Percentiles rank a stretch among this genome's conserved stretches.
phyloP scores from a whole-genome alignment of 2,797 vertebrate species.

The Sus cebifrons region DNA sequence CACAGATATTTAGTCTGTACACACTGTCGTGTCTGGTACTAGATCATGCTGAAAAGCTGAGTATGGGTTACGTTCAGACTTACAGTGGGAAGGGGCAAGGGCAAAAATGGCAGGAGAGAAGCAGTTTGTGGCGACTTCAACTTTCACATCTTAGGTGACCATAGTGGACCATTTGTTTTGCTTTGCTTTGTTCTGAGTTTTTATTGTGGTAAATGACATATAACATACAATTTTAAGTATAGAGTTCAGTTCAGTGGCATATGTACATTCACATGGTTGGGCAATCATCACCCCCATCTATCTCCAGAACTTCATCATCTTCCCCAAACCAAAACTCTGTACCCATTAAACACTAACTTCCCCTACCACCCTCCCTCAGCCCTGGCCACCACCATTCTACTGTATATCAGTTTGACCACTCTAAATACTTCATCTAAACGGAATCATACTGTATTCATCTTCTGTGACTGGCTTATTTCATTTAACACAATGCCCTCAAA shows the following conservation, averaged over 20 bases:
- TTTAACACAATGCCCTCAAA: neutral
- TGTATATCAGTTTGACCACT: neutral
- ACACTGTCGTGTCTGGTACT: rapidly evolving
- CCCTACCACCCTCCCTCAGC: rapidly evolving
- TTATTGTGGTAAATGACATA: neutral
- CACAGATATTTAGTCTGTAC: neutral
- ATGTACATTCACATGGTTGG: no score
- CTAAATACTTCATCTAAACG: neutral
- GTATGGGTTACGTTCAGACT: neutral
- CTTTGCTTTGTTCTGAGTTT: neutral
- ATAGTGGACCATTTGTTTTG: neutral
- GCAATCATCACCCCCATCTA: rapidly evolving
- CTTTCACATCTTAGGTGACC: neutral
- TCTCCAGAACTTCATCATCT: neutral
- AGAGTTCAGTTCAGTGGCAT: neutral
- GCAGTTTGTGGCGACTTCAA: no score
- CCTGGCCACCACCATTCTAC: neutral
- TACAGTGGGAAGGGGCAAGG: rapidly evolving
- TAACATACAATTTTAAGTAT: neutral
- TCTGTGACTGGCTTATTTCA: neutral
- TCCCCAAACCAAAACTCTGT: neutral
- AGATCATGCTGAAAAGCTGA: neutral
- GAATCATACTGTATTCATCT: neutral
- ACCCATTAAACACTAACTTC: neutral
- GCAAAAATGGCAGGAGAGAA: neutral